These are phyloP conservation scores for Caenorhabditis afra DNA, from an alignment of 2,888 invertebrate genomes.

Conservation along the genomic window DNA sequence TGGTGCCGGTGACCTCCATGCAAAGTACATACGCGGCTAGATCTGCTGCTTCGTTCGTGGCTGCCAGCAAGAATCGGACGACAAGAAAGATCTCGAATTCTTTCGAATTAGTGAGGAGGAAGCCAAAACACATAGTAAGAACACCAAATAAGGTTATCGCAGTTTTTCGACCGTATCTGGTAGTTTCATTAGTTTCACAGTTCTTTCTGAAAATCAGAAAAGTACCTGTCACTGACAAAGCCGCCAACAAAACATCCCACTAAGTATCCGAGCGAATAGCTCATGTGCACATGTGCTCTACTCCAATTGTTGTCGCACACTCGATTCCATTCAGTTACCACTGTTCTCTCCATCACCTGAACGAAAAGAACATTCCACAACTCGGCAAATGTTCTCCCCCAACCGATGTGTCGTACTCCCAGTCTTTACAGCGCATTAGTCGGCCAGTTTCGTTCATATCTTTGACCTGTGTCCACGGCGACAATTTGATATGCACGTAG, in stretches of 20 bases:
- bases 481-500: conserved; percentile 66
- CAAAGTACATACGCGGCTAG: conserved; percentile 80
- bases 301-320: conserved; percentile 79
- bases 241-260: conserved; percentile 79
- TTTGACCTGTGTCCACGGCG: conserved; percentile 60
- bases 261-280: conserved; percentile 80
- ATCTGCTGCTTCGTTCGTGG: conserved; percentile 80
- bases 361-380: neutral
- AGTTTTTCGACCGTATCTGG: conserved; percentile 79
- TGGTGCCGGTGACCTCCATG: conserved; percentile 81
- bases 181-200: too few relatives aligned
- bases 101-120: conserved; percentile 73
- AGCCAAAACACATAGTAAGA: conserved; percentile 78
- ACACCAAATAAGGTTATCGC: conserved; percentile 76
- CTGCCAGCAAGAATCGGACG: conserved; percentile 78
- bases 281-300: conserved; percentile 79
- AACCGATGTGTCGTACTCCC: conserved; percentile 79
- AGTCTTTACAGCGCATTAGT: conserved; percentile 65
- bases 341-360: conserved; percentile 76
- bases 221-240: conserved; percentile 75
- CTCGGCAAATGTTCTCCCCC: too few relatives aligned
- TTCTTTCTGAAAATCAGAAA: too few relatives aligned
- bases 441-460: conserved; percentile 41
- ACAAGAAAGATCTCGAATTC: conserved; percentile 77
- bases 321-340: conserved; percentile 78